Percentiles rank a stretch among this genome's conserved stretches.
Conservation (phyloP, 37 sponge, comb jelly and placozoan genomes). For the Bolinopsis microptera region DNA sequence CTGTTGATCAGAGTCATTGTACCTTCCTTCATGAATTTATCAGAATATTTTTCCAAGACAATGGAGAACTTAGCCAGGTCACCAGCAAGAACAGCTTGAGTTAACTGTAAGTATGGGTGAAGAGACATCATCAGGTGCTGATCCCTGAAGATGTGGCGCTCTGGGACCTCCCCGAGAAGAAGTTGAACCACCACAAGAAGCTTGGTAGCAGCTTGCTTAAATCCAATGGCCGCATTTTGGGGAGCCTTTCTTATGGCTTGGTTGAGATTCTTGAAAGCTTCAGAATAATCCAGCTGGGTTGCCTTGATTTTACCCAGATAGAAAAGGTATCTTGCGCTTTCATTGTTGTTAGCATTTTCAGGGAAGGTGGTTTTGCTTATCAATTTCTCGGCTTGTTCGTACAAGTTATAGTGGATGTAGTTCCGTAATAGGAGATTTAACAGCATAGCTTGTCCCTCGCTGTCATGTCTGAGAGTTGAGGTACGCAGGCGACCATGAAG, state of each 20-base stretch:
- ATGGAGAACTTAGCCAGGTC: constrained; percentile 82
- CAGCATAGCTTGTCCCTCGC: constrained; percentile 85
- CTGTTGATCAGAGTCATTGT: constrained; percentile 90
- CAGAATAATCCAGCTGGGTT: constrained; percentile 90
- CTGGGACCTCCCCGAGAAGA: constrained; percentile 93
- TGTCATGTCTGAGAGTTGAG: constrained; percentile 83
- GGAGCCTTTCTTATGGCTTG: constrained; percentile 97
- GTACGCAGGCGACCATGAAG: constrained; percentile 89
- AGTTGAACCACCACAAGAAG: constrained; percentile 90
- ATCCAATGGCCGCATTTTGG: constrained; percentile 89
- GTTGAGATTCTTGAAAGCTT: constrained; percentile 78
- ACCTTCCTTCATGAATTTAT: constrained; percentile 79
- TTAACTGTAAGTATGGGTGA: constrained; percentile 85
- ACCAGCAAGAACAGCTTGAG: constrained; percentile 89
- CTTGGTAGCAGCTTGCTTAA: constrained; percentile 93
- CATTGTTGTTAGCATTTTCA: constrained; percentile 88
- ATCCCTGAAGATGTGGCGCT: constrained; percentile 84
- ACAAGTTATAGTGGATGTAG: constrained; percentile 93
- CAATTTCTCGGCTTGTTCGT: constrained; percentile 93
- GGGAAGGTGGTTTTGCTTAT: constrained; percentile 90
- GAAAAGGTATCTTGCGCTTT: constrained; percentile 87
- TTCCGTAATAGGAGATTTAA: constrained; percentile 90
- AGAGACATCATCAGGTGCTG: constrained; percentile 81
- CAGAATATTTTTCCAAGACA: constrained; percentile 72
- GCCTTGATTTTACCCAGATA: constrained; percentile 91